Percentiles rank a stretch among this genome's conserved stretches.
Evolutionary conservation across 2,797 vertebrate genomes (phyloP).

Genomic region (Meriones psammophilus): DNA sequence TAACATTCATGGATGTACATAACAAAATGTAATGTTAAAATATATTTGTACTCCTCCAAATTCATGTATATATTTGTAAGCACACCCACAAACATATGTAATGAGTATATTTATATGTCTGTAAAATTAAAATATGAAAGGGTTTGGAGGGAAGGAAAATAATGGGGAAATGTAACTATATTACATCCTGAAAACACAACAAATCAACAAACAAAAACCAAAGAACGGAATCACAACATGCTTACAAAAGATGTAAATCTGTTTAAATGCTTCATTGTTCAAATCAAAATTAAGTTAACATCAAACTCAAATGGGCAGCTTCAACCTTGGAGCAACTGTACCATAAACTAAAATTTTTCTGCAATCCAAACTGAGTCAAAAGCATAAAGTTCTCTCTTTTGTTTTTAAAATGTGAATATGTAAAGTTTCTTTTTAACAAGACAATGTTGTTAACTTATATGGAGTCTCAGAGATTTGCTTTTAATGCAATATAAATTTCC

Average conservation of each 20-base stretch:
- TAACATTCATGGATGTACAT: background rate
- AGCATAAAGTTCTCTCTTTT: background rate
- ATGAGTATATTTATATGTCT: too few species aligned
- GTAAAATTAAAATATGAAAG: background rate
- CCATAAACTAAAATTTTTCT: background rate
- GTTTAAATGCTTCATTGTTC: background rate
- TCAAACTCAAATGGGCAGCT: background rate
- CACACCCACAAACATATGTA: too few species aligned
- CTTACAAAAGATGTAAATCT: background rate
- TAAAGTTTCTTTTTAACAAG: constrained; percentile 1
- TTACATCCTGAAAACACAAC: background rate
- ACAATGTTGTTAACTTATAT: background rate
- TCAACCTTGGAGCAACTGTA: background rate
- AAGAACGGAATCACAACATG: background rate
- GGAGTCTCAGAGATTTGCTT: background rate
- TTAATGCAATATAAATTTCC: background rate
- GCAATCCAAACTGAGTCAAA: background rate
- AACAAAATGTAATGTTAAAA: background rate
- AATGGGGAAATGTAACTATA: background rate
- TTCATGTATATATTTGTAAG: too few species aligned
- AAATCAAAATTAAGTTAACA: background rate
- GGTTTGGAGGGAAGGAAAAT: background rate
- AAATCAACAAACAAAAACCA: background rate
- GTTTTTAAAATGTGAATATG: background rate
- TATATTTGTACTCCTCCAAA: too few species aligned